phyloP scores from a whole-genome alignment of 2,113 vertebrate genomes.

The Bostrychus sinensis region DNA sequence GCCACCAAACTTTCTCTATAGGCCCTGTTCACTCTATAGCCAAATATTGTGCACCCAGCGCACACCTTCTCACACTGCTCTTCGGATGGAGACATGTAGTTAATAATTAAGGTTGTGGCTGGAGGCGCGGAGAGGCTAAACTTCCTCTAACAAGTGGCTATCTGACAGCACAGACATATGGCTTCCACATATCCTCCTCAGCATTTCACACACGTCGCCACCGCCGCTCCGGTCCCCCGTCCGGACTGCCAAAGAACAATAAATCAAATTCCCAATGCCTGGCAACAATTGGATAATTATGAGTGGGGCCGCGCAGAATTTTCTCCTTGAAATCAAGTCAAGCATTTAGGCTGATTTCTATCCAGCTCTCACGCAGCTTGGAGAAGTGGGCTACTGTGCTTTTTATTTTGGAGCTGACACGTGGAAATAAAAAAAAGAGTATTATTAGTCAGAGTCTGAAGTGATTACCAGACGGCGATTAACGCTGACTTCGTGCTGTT shows the following conservation, averaged over 20 bases:
- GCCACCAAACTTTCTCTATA: slow-evolving; percentile 30
- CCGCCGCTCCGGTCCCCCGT: slow-evolving; percentile 62
- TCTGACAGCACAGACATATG: slow-evolving; percentile 78
- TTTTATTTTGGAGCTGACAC: slow-evolving; percentile 5
- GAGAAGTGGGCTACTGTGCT: slow-evolving; percentile 8
- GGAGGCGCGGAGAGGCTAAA: slow-evolving; percentile 79
- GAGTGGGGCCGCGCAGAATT: slow-evolving; percentile 60
- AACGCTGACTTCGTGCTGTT: background rate
- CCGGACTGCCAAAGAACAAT: slow-evolving; percentile 74
- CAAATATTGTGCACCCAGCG: slow-evolving; percentile 41
- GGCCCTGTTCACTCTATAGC: slow-evolving; percentile 30
- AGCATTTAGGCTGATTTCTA: slow-evolving; percentile 52
- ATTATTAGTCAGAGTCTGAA: background rate
- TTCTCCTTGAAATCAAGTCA: slow-evolving; percentile 64
- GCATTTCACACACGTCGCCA: slow-evolving; percentile 72
- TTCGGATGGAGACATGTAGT: slow-evolving; percentile 73
- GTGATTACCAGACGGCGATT: slow-evolving; percentile 1
- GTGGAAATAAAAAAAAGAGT: slow-evolving; percentile 8
- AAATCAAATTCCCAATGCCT: slow-evolving; percentile 77
- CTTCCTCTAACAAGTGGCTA: slow-evolving; percentile 80
- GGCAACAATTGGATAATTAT: slow-evolving; percentile 75
- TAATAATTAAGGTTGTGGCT: slow-evolving; percentile 81
- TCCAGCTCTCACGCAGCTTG: slow-evolving; percentile 2
- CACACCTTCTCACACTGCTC: slow-evolving; percentile 62
- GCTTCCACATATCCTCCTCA: slow-evolving; percentile 62